phyloP scores from a whole-genome alignment of 2,113 vertebrate species.

The Nycticorax nycticorax region DNA sequence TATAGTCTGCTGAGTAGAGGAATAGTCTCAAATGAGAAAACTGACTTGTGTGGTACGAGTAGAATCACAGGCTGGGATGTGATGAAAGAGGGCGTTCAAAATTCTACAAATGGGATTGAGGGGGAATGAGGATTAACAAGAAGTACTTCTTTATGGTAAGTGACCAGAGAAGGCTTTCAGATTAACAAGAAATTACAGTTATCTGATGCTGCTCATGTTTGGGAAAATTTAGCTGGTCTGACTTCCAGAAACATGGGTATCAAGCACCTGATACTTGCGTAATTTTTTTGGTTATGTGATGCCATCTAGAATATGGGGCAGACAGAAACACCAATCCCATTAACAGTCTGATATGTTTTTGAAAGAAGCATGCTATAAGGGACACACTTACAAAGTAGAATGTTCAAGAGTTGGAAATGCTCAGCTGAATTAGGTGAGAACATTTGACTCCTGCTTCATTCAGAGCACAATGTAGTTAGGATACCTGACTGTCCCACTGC shows the following conservation, averaged over 20 bases:
- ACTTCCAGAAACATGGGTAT: background rate
- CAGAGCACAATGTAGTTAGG: background rate
- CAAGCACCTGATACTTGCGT: background rate
- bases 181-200: background rate
- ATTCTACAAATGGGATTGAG: background rate
- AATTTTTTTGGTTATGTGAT: background rate
- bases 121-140: background rate
- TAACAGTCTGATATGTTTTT: background rate
- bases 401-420: background rate
- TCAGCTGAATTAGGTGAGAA: background rate
- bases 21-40: background rate
- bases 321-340: background rate
- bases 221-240: background rate
- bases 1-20: background rate
- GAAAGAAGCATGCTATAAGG: background rate
- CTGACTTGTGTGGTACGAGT: background rate
- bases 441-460: background rate
- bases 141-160: background rate
- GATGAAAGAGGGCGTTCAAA: background rate
- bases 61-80: background rate
- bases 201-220: background rate
- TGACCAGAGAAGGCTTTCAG: background rate
- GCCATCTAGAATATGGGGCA: background rate
- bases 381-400: background rate
- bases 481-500: background rate